Conservation (phyloP, 2,113 vertebrate species). For the Dipodomys spectabilis region DNA sequence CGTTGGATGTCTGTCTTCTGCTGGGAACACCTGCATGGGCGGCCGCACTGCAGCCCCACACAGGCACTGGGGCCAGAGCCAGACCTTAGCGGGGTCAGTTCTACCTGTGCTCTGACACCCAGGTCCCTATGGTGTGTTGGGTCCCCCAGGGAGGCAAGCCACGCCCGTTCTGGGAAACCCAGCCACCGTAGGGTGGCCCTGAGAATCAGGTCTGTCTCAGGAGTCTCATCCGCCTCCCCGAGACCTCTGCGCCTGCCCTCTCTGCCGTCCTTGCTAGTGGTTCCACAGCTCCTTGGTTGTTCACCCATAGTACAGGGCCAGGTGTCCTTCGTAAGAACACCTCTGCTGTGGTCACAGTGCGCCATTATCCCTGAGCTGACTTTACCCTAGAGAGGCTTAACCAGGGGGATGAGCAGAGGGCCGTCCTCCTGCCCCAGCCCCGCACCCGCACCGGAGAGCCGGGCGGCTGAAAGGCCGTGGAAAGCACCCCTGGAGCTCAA, state of each 20-base stretch:
- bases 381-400: background rate
- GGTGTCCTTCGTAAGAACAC: background rate
- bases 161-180: accelerated
- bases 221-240: background rate
- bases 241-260: no score
- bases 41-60: background rate
- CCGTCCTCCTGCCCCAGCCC: background rate
- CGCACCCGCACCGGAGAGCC: no score
- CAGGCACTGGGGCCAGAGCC: accelerated
- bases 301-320: accelerated
- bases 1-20: no score
- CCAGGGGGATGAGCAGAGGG: background rate
- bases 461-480: no score
- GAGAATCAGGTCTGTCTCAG: background rate
- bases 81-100: no score
- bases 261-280: background rate
- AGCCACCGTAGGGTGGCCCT: background rate
- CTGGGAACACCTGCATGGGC: background rate
- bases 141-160: no score
- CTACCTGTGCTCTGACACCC: background rate
- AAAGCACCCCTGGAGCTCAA: no score
- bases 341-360: background rate
- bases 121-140: background rate
- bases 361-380: background rate
- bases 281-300: background rate